Evolutionary conservation across 2,888 invertebrate genomes (phyloP).

Genomic region (Epistrophe eligans): DNA sequence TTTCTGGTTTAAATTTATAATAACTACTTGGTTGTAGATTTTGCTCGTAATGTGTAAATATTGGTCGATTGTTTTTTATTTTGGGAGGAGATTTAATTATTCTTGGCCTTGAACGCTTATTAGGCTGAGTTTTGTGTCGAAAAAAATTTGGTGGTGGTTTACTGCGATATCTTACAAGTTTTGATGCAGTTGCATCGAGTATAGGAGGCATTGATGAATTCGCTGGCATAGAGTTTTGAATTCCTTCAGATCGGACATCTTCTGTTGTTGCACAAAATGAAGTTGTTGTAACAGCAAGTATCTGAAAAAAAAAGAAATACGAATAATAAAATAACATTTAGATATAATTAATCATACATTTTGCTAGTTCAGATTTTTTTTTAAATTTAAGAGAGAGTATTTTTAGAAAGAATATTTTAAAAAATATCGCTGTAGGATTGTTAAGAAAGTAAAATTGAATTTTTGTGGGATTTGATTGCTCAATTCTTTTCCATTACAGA

Average conservation of each 20-base stretch:
- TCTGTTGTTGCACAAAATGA: conserved; percentile 20
- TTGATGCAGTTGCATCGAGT: conserved; percentile 78
- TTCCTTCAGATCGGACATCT: neutral
- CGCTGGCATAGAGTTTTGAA: neutral
- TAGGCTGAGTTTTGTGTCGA: conserved; percentile 77
- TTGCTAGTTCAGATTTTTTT: too few species aligned
- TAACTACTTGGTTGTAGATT: conserved; percentile 75
- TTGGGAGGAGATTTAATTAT: conserved; percentile 78
- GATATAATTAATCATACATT: too few species aligned
- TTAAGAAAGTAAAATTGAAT: too few species aligned
- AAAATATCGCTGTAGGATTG: too few species aligned
- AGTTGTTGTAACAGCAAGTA: conserved; percentile 15
- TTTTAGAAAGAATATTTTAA: too few species aligned
- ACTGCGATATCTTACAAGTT: conserved; percentile 80
- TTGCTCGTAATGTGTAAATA: conserved; percentile 50
- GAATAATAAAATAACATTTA: neutral
- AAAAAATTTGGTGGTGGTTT: conserved; percentile 79
- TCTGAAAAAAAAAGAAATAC: conserved; percentile 33
- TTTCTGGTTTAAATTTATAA: conserved; percentile 77
- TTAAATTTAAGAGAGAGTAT: too few species aligned
- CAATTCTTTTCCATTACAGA: too few species aligned
- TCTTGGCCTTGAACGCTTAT: conserved; percentile 79
- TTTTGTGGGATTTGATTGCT: too few species aligned
- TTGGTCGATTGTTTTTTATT: conserved; percentile 80
- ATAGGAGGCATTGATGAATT: conserved; percentile 60